These are phyloP conservation scores for Diploptera punctata DNA, from an alignment of 2,888 invertebrate genomes.

Conservation along the genomic window DNA sequence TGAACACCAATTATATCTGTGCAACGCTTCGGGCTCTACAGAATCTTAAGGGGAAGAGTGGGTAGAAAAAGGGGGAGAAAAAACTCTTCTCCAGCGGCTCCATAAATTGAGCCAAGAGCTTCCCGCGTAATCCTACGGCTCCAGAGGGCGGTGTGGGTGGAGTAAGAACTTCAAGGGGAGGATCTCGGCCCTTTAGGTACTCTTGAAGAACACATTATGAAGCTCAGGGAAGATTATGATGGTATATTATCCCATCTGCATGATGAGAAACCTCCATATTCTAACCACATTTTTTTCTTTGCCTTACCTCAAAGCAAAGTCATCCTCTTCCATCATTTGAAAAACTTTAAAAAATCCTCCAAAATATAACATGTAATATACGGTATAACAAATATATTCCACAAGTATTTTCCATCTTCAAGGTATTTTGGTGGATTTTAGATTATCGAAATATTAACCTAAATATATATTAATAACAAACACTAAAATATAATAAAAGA, in stretches of 20 bases:
- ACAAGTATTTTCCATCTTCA: no score
- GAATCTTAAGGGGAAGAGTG: conserved; percentile 15
- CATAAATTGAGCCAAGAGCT: conserved; percentile 32
- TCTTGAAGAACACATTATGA: conserved; percentile 35
- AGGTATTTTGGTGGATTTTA: no score
- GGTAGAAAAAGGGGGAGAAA: conserved; percentile 1
- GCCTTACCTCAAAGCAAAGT: not conserved
- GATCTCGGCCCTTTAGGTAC: conserved; percentile 23
- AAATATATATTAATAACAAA: no score
- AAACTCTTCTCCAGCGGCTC: conserved; percentile 22
- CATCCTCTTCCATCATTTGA: no score
- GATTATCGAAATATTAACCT: no score
- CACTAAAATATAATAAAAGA: no score
- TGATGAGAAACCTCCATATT: conserved; percentile 26
- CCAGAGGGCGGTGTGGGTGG: not conserved
- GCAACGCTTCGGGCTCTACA: conserved; percentile 1
- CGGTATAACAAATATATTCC: no score
- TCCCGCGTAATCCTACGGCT: conserved; percentile 28
- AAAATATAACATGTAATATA: no score
- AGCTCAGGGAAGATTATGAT: conserved; percentile 34
- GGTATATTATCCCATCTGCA: conserved; percentile 35
- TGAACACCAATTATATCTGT: conserved; percentile 34
- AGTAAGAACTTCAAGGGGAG: not conserved
- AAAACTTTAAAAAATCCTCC: no score
- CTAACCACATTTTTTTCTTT: conserved; percentile 17